Base-by-base conservation (phyloP, 1,140 invertebrate genomes). In the Paraescarpia echinospica region DNA sequence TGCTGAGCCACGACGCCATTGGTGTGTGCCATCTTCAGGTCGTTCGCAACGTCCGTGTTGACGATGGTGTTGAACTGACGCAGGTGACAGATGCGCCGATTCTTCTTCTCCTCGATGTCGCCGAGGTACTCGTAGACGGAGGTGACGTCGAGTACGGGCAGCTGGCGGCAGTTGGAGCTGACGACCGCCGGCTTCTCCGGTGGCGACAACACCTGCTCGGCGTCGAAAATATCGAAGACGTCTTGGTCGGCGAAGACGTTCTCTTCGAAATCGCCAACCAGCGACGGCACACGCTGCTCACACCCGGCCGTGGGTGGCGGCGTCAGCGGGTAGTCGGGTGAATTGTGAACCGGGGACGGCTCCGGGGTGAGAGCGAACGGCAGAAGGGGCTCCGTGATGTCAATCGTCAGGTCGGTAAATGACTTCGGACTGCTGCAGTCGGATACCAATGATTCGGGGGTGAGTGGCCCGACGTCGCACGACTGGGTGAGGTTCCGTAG, bases 101-200 rank as follows among this genome's bases (percentile, higher is more conserved):
- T 77, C 27, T 77, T 77, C 59, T 77, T 77, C 59, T 77, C 59
- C 22, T 90, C 90, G 35, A 90, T 90, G 34, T 90, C 34, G n/a
- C 90, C 90, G 35, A 90, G 90, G 90, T 35, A 90, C 35, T 90
- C 12, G 34, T 90, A 22, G 35, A 90, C 35, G 18, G 90, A 90
- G 34, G 35, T 90, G 90, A 90, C 90, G n/a, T 90, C 90, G 8
- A 90, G n/a, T 6, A 35, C 90, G 18, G 90, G 90, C 18, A 90
- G 90, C 18, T 33, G 89, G 59, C 22, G 59, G 59, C 59, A 27
- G 27, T 77, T 51, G 48, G 48, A 18, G 59, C 59, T 77, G 59
- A 77, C 59, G 59, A 77, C 59, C 2, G 59, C 59, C 8, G 59
- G 59, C 59, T 77, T 77, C 59, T 77, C 59, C 22, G 59, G 59